Percentiles rank a stretch among this genome's conserved stretches.
These are phyloP conservation scores for Xenops minutus DNA, from an alignment of 2,797 vertebrate genomes.

Conservation along the genomic window DNA sequence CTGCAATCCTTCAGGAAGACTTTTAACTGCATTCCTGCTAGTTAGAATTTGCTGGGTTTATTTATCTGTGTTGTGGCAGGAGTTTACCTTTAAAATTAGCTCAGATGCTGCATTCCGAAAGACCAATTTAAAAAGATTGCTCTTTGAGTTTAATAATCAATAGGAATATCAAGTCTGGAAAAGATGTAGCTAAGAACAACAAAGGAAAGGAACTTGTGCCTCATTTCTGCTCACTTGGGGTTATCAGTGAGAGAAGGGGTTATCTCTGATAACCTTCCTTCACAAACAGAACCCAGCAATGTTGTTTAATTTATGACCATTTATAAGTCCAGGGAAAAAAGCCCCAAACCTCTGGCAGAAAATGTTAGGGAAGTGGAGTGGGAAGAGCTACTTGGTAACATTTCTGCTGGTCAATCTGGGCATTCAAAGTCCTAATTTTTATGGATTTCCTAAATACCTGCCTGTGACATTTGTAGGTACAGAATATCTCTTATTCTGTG, in stretches of 20 bases:
- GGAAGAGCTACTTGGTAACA: neutral
- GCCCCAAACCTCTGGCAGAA: neutral
- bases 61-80: neutral
- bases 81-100: neutral
- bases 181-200: conserved; percentile 15
- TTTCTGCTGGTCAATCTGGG: neutral
- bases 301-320: conserved; percentile 34
- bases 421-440: neutral
- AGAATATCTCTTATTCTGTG: neutral
- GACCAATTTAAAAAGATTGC: neutral
- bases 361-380: neutral
- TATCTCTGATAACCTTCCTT: conserved; percentile 57
- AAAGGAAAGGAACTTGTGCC: conserved; percentile 12
- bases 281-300: conserved; percentile 31
- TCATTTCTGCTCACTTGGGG: conserved; percentile 17
- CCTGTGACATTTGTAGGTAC: neutral
- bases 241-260: conserved; percentile 55
- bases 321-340: neutral
- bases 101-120: neutral
- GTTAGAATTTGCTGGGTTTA: neutral
- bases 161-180: neutral
- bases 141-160: neutral
- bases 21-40: neutral
- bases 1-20: neutral
- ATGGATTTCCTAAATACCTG: neutral